A percentile compares a stretch with the other conserved stretches of the same genome.
Evolutionary conservation across 2,888 invertebrate genomes (phyloP).

Genomic region (Mimumesa dahlbomi): DNA sequence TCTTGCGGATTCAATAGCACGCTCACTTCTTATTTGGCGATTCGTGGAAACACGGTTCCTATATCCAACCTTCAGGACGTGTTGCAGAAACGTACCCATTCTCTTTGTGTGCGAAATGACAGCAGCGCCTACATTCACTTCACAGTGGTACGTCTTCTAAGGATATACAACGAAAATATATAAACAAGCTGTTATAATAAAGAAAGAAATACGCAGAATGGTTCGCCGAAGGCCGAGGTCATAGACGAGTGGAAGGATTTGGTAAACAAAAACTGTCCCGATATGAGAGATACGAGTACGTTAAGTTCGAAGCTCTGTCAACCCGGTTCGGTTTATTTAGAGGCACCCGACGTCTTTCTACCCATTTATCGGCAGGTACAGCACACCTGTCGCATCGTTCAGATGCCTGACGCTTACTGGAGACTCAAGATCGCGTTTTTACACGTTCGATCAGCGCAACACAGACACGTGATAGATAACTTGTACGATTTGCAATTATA

Average conservation of each 20-base stretch:
- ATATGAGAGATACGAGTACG: conserved; percentile 71
- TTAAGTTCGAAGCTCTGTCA: conserved; percentile 75
- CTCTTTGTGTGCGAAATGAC: conserved; percentile 79
- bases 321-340: conserved; percentile 76
- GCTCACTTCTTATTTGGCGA: conserved; percentile 79
- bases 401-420: conserved; percentile 59
- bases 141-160: conserved; percentile 33
- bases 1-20: conserved; percentile 69
- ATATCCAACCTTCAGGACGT: conserved; percentile 78
- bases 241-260: conserved; percentile 71
- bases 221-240: conserved; percentile 49
- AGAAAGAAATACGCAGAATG: conserved; percentile 39
- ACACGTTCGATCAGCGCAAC: conserved; percentile 64
- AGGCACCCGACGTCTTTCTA: conserved; percentile 75
- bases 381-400: conserved; percentile 61
- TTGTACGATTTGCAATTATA: conserved; percentile 65
- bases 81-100: conserved; percentile 70
- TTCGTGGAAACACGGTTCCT: conserved; percentile 74
- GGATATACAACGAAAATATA: too few species aligned
- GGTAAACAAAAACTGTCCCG: conserved; percentile 77
- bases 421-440: conserved; percentile 57
- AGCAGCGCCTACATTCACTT: conserved; percentile 77
- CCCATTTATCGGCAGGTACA: conserved; percentile 57
- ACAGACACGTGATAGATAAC: conserved; percentile 67
- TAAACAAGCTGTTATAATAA: too few species aligned